Conservation (phyloP, 2,113 vertebrate genomes). For the Arvicanthis niloticus region DNA sequence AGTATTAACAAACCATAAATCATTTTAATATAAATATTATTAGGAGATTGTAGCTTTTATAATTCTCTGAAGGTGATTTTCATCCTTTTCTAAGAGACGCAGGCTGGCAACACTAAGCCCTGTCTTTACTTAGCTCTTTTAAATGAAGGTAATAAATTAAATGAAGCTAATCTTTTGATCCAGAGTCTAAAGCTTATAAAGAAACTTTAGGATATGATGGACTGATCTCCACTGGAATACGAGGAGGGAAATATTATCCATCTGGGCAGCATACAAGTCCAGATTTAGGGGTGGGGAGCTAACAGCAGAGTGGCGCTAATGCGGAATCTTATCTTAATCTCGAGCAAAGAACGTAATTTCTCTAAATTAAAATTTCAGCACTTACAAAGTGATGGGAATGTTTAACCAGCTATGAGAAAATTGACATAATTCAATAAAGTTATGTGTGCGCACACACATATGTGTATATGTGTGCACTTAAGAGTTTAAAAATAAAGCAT, state of each 20-base stretch:
- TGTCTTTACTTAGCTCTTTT: constrained; percentile 22
- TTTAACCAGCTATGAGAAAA: not conserved
- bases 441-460: not conserved
- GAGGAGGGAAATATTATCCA: not conserved
- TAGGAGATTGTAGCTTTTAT: constrained; percentile 5
- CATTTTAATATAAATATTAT: constrained; percentile 24
- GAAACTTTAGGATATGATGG: not conserved
- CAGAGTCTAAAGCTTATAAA: constrained; percentile 26
- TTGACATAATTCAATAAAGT: not conserved
- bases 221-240: not conserved
- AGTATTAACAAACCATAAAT: constrained; percentile 44
- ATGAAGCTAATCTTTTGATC: constrained; percentile 52
- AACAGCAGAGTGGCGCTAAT: not conserved
- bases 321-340: not conserved
- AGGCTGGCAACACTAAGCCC: constrained; percentile 12
- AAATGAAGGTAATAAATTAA: constrained; percentile 33
- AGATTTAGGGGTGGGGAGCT: not conserved
- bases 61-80: not conserved
- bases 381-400: not conserved
- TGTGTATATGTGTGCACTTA: not conserved
- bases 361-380: not conserved
- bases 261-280: not conserved
- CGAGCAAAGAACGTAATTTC: not conserved
- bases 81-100: not conserved
- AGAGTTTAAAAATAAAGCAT: constrained; percentile 21